phyloP scores from a whole-genome alignment of 1,140 invertebrate species.

The Drosophila sulfurigaster region DNA sequence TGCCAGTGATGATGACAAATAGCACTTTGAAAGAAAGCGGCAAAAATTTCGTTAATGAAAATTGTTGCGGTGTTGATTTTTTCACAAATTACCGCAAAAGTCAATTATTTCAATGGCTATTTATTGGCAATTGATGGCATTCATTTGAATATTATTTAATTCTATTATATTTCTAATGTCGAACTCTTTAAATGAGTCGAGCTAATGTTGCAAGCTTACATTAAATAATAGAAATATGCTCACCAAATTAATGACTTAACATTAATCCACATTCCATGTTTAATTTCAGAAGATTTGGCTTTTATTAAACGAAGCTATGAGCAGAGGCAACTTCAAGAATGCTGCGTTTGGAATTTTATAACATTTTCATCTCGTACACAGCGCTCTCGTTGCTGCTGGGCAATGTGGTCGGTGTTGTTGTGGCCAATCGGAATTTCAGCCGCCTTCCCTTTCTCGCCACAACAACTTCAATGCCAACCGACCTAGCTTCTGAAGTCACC shows the following conservation, averaged over 20 bases:
- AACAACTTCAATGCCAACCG: background rate
- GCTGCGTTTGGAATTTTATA: constrained; percentile 20
- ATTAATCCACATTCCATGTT: background rate
- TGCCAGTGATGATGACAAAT: background rate
- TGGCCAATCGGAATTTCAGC: background rate
- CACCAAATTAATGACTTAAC: background rate
- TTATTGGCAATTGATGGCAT: no score
- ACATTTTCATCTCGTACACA: constrained; percentile 14
- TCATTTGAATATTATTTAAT: no score
- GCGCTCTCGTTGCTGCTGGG: constrained; percentile 4
- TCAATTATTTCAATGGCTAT: no score
- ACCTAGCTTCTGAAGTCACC: background rate
- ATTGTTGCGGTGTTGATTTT: background rate
- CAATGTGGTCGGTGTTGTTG: constrained; percentile 6
- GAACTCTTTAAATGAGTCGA: no score
- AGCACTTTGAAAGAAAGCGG: background rate
- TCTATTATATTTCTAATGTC: no score
- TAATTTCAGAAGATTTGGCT: constrained; percentile 6
- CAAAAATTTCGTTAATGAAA: background rate
- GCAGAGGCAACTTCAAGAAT: constrained; percentile 8
- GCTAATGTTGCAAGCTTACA: no score
- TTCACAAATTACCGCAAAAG: background rate
- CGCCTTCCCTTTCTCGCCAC: background rate
- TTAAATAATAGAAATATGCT: no score
- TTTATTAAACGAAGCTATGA: constrained; percentile 7